Conservation (phyloP, 2,797 vertebrate species). For the Martes flavigula region DNA sequence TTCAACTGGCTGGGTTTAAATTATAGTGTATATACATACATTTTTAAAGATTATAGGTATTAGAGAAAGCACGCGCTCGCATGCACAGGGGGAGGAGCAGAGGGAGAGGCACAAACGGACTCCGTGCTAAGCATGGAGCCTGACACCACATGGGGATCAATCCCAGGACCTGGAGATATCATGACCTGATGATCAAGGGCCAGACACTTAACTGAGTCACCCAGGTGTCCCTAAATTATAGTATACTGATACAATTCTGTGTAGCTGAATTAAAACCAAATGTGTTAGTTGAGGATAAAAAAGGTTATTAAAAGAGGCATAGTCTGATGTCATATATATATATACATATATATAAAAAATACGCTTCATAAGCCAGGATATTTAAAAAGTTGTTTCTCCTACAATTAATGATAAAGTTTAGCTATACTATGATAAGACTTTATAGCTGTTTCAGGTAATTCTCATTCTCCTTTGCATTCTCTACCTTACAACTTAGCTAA, state of each 20-base stretch:
- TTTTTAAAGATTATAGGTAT: not conserved
- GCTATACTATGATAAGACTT: not conserved
- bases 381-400: not conserved
- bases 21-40: not conserved
- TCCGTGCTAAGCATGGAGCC: not conserved
- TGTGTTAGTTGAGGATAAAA: not conserved
- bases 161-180: not conserved
- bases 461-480: not conserved
- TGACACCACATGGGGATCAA: not conserved
- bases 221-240: not conserved
- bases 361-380: not conserved
- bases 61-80: not conserved
- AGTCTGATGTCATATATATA: not conserved
- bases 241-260: not conserved
- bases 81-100: not conserved
- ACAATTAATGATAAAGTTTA: not conserved
- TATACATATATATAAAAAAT: not conserved
- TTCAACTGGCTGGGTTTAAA: not conserved
- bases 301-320: not conserved
- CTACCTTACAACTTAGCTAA: not conserved
- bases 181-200: not conserved
- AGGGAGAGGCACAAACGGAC: not conserved
- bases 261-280: not conserved
- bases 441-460: not conserved
- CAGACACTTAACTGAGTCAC: not conserved